These are phyloP conservation scores for Mandrillus leucophaeus DNA, from an alignment of 2,113 vertebrate genomes.

Conservation along the genomic window DNA sequence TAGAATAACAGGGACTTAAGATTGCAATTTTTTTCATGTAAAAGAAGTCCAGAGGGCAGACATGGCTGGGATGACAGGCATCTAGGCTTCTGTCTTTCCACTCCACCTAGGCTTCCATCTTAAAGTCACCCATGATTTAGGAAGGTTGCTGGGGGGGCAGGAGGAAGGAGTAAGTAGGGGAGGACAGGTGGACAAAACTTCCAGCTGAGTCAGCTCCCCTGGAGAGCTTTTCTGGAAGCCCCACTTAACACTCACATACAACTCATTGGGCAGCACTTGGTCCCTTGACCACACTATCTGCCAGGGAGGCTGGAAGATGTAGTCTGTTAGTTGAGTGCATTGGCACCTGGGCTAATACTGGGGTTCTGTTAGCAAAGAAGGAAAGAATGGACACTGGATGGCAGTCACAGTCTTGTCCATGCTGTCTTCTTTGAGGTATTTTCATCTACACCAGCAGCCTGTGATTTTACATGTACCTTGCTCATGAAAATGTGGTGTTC, in stretches of 20 bases:
- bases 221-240: not conserved
- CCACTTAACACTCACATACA: accelerated
- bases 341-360: accelerated
- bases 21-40: not conserved
- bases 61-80: not conserved
- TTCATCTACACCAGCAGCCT: not conserved
- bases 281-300: not conserved
- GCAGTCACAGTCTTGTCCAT: not conserved
- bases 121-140: not conserved
- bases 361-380: not conserved
- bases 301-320: not conserved
- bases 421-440: not conserved
- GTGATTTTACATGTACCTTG: not conserved
- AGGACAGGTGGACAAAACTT: not conserved
- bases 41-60: not conserved
- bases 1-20: not conserved
- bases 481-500: not conserved
- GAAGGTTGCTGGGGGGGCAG: not conserved
- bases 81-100: not conserved
- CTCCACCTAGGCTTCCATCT: not conserved
- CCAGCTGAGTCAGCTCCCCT: not conserved
- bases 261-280: not conserved
- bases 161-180: not conserved
- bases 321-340: not conserved
- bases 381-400: not conserved